These are phyloP conservation scores for Blera fallax DNA, from an alignment of 2,888 invertebrate genomes.

Conservation along the genomic window DNA sequence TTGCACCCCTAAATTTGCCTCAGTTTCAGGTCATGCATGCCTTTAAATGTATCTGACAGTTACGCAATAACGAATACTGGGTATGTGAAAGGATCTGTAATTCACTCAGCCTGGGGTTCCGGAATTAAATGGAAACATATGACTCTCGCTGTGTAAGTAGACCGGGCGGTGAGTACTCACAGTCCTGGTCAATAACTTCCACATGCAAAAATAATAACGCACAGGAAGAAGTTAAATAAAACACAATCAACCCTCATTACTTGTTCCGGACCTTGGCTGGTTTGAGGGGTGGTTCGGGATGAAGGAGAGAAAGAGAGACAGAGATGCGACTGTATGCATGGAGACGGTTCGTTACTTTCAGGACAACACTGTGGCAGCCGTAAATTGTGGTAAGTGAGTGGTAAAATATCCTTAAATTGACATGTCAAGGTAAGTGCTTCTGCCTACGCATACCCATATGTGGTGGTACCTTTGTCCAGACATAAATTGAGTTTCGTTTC, in stretches of 20 bases:
- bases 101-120: constrained; percentile 20
- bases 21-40: constrained; percentile 15
- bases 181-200: constrained; percentile 55
- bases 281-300: no score
- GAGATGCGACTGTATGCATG: constrained; percentile 26
- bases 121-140: constrained; percentile 47
- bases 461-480: constrained; percentile 17
- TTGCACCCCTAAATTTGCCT: constrained; percentile 35
- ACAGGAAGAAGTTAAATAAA: constrained; percentile 46
- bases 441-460: constrained; percentile 51
- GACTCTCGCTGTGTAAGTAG: background rate
- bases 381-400: constrained; percentile 72
- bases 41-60: constrained; percentile 30
- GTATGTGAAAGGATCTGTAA: constrained; percentile 22
- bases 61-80: constrained; percentile 5
- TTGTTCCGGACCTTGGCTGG: constrained; percentile 4
- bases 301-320: no score
- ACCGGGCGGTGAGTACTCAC: background rate
- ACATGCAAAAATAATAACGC: constrained; percentile 66
- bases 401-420: constrained; percentile 72
- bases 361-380: constrained; percentile 58
- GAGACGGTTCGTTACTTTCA: constrained; percentile 65
- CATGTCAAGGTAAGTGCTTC: constrained; percentile 70
- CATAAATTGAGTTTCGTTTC: constrained; percentile 26
- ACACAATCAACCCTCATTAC: constrained; percentile 59